A percentile compares a stretch with the other conserved stretches of the same genome.
These are phyloP conservation scores for Trypoxylus dichotomus DNA, from an alignment of 1,140 invertebrate genomes.

Conservation along the genomic window DNA sequence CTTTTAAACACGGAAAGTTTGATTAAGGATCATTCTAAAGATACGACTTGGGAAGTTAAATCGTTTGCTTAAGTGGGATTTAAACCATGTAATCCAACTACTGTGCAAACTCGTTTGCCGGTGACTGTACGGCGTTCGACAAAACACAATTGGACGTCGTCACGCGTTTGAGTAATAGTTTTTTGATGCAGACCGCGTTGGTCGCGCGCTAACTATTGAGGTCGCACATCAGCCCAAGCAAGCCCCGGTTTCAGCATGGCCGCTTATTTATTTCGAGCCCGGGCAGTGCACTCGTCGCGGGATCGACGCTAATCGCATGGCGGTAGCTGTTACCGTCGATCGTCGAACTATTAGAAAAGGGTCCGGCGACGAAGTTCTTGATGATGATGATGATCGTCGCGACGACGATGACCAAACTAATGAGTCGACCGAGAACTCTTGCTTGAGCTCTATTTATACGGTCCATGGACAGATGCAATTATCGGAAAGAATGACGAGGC, in stretches of 20 bases:
- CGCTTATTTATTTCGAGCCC: constrained; percentile 11
- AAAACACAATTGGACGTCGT: not conserved
- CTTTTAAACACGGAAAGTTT: too few relatives aligned
- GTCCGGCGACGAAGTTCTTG: too few relatives aligned
- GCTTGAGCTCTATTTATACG: not conserved
- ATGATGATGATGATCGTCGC: not conserved
- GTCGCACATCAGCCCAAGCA: not conserved
- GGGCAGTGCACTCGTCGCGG: not conserved
- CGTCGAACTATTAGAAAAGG: too few relatives aligned
- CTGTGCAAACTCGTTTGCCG: too few relatives aligned
- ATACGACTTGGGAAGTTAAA: too few relatives aligned
- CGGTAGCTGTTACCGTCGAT: not conserved
- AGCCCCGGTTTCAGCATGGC: constrained; percentile 15
- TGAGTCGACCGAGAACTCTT: not conserved
- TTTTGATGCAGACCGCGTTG: constrained; percentile 10
- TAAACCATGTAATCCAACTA: too few relatives aligned
- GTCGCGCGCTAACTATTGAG: not conserved
- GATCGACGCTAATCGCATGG: not conserved
- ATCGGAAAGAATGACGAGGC: too few relatives aligned
- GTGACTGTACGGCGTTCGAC: not conserved
- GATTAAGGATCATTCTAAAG: too few relatives aligned
- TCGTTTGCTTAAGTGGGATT: too few relatives aligned
- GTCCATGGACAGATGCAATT: not conserved
- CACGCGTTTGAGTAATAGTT: not conserved
- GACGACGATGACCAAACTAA: not conserved